Evolutionary conservation across 2,113 vertebrate genomes (phyloP).

Genomic region (Mustela nigripes): DNA sequence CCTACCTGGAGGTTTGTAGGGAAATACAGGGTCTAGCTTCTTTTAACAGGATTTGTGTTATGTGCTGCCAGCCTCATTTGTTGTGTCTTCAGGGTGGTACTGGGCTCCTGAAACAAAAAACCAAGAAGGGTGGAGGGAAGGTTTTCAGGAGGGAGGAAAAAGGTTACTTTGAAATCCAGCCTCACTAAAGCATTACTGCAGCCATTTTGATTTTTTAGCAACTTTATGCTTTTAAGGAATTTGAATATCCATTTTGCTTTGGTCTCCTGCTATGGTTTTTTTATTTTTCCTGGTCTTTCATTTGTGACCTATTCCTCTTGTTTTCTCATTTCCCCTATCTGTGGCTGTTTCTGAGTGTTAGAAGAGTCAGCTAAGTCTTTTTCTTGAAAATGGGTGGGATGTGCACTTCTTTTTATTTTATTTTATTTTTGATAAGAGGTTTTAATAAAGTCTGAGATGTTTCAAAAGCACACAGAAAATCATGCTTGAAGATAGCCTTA

Average conservation of each 20-base stretch:
- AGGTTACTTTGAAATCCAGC: not conserved
- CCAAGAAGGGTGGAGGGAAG: not conserved
- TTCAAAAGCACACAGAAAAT: not conserved
- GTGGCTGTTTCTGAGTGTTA: not conserved
- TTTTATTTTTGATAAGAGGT: not conserved
- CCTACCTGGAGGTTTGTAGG: not conserved
- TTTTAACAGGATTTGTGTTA: not conserved
- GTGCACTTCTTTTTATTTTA: too few species aligned
- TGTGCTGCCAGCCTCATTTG: not conserved
- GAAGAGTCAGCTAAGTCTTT: not conserved
- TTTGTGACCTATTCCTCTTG: not conserved
- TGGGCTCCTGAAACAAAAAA: not conserved
- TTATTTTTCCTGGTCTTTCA: not conserved
- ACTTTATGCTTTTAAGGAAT: not conserved
- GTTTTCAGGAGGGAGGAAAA: not conserved
- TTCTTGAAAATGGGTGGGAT: not conserved
- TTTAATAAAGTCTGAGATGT: slow-evolving; percentile 26
- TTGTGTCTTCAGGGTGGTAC: not conserved
- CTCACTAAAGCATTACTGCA: not conserved
- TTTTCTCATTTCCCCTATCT: not conserved
- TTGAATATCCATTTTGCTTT: not conserved
- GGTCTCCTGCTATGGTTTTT: not conserved
- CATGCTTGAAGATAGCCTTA: not conserved
- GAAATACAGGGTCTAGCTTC: not conserved
- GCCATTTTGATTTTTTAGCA: not conserved